phyloP scores from a whole-genome alignment of 2,113 vertebrate genomes.

The Corydoras sp. region DNA sequence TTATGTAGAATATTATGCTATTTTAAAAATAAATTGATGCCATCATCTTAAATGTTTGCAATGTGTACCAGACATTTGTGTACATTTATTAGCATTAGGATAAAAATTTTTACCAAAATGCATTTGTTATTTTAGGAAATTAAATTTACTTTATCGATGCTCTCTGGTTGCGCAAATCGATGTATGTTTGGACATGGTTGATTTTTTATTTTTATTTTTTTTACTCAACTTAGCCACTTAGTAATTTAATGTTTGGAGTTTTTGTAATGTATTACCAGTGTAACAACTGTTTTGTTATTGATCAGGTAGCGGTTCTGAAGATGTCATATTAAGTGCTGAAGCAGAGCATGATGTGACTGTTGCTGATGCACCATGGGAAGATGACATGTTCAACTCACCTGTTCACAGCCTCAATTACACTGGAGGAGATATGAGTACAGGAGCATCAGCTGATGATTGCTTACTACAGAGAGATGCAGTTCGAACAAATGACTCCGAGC shows the following conservation, averaged over 20 bases:
- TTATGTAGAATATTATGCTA: too few species aligned
- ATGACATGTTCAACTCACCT: constrained; percentile 8
- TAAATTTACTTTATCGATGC: too few species aligned
- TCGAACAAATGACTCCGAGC: constrained; percentile 22
- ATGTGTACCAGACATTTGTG: too few species aligned
- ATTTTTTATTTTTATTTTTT: not conserved
- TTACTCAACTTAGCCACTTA: not conserved
- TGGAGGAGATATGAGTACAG: constrained; percentile 18
- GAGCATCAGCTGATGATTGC: constrained; percentile 24
- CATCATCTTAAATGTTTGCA: too few species aligned
- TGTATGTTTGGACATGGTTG: too few species aligned
- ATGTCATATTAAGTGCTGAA: constrained; percentile 1
- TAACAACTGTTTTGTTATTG: constrained; percentile 7
- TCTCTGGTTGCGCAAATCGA: too few species aligned
- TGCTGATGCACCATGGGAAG: constrained; percentile 28
- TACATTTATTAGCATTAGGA: too few species aligned
- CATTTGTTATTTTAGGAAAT: too few species aligned
- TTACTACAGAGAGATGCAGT: constrained; percentile 30
- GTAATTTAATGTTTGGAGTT: too few species aligned
- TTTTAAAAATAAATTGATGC: too few species aligned
- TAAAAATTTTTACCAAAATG: too few species aligned
- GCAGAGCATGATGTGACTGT: constrained; percentile 5
- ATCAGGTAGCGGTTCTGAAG: constrained; percentile 12
- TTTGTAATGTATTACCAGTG: not conserved
- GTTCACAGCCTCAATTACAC: constrained; percentile 14